These are phyloP conservation scores for Erpobdella octoculata DNA, from an alignment of 2,888 invertebrate species.

Conservation along the genomic window DNA sequence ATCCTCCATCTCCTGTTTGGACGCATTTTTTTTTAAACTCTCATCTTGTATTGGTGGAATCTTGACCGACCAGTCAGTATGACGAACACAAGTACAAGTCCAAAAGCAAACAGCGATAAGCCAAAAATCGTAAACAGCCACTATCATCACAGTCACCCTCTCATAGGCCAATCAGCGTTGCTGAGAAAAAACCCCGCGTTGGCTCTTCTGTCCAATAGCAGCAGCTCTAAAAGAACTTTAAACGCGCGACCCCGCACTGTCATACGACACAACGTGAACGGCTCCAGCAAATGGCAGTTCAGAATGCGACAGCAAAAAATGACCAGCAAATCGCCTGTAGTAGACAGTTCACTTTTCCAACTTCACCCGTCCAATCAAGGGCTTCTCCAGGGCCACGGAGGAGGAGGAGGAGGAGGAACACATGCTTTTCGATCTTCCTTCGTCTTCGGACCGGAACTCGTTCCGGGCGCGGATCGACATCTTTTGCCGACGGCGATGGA, in stretches of 20 bases:
- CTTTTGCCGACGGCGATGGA: no score
- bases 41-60: no score
- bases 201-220: neutral
- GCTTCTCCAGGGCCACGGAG: neutral
- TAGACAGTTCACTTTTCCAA: neutral
- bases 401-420: neutral
- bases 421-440: neutral
- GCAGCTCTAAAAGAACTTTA: neutral
- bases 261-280: conserved; percentile 2
- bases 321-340: neutral
- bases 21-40: no score
- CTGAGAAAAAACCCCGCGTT: neutral
- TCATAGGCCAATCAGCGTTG: conserved; percentile 2
- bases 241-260: neutral
- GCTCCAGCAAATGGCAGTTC: conserved; percentile 17
- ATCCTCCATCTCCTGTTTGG: no score
- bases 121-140: neutral
- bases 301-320: neutral
- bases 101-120: neutral
- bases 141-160: neutral
- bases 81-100: no score
- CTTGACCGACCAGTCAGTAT: no score
- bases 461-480: neutral
- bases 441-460: neutral
- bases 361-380: conserved; percentile 14